phyloP scores from a whole-genome alignment of 1,140 invertebrate species.

The Pteromalus puparum region DNA sequence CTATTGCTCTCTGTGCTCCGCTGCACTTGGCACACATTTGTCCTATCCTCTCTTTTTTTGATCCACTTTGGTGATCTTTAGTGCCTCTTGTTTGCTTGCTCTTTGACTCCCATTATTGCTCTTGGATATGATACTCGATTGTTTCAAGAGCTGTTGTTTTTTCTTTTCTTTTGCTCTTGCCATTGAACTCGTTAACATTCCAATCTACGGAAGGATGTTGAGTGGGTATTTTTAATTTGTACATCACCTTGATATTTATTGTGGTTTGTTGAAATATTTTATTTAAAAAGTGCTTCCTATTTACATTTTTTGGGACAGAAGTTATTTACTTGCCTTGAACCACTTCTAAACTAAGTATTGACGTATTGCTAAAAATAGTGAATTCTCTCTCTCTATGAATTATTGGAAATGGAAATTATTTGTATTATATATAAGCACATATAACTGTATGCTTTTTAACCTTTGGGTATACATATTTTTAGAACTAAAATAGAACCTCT shows the following conservation, averaged over 20 bases:
- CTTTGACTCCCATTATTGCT: neutral
- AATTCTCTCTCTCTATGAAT: neutral
- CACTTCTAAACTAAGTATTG: neutral
- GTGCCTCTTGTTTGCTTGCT: neutral
- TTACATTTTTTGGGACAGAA: neutral
- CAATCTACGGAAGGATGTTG: neutral
- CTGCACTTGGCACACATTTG: constrained; percentile 51
- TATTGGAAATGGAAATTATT: neutral
- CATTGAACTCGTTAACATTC: neutral
- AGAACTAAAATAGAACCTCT: constrained; percentile 23
- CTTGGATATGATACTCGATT: neutral
- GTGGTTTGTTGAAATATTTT: neutral
- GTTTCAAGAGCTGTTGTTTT: neutral
- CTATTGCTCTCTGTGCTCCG: neutral
- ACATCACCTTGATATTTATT: neutral
- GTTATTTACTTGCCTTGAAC: neutral
- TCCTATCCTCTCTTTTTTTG: constrained; percentile 1
- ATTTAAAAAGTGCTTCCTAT: neutral
- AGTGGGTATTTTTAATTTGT: constrained; percentile 9
- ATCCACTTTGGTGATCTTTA: constrained; percentile 2
- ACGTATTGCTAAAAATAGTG: neutral
- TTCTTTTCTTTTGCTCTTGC: neutral
- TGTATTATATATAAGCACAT: neutral
- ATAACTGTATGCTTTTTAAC: neutral
- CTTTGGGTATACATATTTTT: neutral